phyloP scores from a whole-genome alignment of 2,888 invertebrate genomes.

The Drosophila affinis region DNA sequence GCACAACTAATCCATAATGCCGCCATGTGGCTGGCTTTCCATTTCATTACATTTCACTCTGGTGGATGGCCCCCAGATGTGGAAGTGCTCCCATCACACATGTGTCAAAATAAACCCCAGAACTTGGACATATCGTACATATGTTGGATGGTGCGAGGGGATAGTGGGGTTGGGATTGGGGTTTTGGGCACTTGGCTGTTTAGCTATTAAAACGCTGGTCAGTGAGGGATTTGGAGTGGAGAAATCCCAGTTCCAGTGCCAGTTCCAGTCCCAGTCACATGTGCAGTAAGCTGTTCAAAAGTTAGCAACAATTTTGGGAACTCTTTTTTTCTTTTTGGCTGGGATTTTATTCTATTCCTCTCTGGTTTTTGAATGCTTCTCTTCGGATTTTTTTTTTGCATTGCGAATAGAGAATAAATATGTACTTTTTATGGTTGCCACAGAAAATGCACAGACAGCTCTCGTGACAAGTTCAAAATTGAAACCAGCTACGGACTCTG shows the following conservation, averaged over 20 bases:
- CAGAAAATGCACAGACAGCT: conserved; percentile 12
- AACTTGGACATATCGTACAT: conserved; percentile 40
- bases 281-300: conserved; percentile 34
- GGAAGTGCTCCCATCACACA: conserved; percentile 21
- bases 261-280: conserved; percentile 29
- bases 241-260: conserved; percentile 39
- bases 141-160: conserved; percentile 23
- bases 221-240: not conserved
- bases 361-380: not conserved
- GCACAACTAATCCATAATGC: conserved; percentile 50
- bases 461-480: conserved; percentile 54
- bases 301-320: not conserved
- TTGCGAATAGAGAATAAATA: conserved; percentile 22
- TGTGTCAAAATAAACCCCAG: conserved; percentile 60
- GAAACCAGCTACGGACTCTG: conserved; percentile 51
- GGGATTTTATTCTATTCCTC: not conserved
- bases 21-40: conserved; percentile 44
- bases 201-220: conserved; percentile 18
- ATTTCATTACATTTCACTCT: conserved; percentile 36
- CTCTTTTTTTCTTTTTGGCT: not conserved
- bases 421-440: conserved; percentile 45
- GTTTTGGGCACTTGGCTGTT: conserved; percentile 11
- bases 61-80: conserved; percentile 18
- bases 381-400: not conserved
- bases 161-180: not conserved